A percentile compares a stretch with the other conserved stretches of the same genome.
Evolutionary conservation across 2,888 invertebrate species (phyloP).

Genomic region (Plagiodera versicolora): DNA sequence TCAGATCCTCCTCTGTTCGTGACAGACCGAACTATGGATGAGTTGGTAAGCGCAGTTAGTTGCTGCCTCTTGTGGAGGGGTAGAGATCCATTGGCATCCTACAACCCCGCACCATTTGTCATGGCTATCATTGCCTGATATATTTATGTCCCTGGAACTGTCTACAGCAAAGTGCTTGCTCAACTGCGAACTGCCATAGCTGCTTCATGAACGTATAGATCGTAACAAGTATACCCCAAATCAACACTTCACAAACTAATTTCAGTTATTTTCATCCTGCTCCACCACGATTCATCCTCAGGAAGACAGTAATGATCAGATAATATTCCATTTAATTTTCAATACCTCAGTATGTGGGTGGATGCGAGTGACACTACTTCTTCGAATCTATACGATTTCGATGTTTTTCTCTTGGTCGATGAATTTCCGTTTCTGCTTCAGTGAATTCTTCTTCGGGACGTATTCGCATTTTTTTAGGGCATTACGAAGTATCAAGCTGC

Average conservation of each 20-base stretch:
- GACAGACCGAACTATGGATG: background rate
- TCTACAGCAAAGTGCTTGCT: constrained; percentile 50
- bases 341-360: too few relatives aligned
- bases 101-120: constrained; percentile 52
- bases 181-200: constrained; percentile 44
- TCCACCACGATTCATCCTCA: too few relatives aligned
- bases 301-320: too few relatives aligned
- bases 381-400: constrained; percentile 5
- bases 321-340: too few relatives aligned
- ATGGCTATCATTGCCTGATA: constrained; percentile 54
- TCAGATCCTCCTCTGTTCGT: background rate
- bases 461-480: background rate
- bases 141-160: constrained; percentile 53
- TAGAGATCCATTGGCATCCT: constrained; percentile 4
- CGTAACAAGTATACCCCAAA: background rate
- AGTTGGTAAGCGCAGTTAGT: constrained; percentile 9
- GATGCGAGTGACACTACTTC: background rate
- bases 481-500: constrained; percentile 12
- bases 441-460: background rate
- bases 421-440: background rate
- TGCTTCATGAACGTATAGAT: background rate
- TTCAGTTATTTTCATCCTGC: too few relatives aligned
- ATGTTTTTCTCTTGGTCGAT: background rate
- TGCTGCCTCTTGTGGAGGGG: constrained; percentile 8
- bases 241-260: too few relatives aligned